Percentiles rank a stretch among this genome's conserved stretches.
Conservation (phyloP, 2,797 vertebrate genomes). For the Lophotriccus pileatus region DNA sequence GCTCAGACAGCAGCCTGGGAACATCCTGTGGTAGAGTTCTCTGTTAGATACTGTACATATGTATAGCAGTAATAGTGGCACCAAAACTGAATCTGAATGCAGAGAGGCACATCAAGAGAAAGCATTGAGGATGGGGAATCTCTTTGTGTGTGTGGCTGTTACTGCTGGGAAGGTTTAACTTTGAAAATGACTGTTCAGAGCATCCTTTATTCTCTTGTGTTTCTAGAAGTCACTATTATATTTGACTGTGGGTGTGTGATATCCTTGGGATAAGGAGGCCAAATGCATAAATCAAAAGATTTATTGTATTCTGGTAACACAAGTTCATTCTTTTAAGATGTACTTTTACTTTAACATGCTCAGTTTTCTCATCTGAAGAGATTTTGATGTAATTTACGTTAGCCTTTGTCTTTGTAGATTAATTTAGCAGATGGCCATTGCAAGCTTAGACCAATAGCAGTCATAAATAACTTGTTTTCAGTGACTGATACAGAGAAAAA, state of each 20-base stretch:
- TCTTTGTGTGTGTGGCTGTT: not conserved
- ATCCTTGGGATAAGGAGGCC: not conserved
- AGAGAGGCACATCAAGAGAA: not conserved
- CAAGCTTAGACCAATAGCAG: not conserved
- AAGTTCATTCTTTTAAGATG: not conserved
- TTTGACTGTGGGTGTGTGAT: not conserved
- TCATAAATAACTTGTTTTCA: not conserved
- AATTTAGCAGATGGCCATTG: not conserved
- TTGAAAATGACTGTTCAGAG: not conserved
- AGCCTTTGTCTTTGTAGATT: not conserved
- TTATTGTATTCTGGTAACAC: not conserved
- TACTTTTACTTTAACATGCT: not conserved
- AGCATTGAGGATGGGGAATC: accelerated
- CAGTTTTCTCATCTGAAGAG: not conserved
- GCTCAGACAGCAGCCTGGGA: not conserved
- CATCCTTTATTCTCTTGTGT: not conserved
- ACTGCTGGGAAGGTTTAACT: not conserved
- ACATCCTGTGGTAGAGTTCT: not conserved
- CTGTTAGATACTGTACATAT: accelerated
- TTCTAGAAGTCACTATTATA: not conserved
- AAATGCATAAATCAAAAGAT: not conserved
- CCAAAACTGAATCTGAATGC: not conserved
- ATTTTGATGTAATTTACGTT: not conserved
- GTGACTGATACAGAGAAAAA: not conserved
- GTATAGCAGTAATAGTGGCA: not conserved